These are phyloP conservation scores for Limonius californicus DNA, from an alignment of 1,140 invertebrate genomes.

Conservation along the genomic window DNA sequence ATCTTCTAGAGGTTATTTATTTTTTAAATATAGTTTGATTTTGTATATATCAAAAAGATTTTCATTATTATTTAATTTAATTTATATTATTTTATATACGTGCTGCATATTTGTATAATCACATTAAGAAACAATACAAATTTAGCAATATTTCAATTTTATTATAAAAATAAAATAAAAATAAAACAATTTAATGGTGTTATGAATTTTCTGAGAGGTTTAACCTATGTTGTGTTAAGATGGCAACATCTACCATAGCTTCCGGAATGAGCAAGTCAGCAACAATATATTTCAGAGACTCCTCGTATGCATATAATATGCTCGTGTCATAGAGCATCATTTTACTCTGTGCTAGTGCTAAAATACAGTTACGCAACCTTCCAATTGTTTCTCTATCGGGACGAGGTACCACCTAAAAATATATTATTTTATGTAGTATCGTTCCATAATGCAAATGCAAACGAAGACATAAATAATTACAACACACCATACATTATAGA, in stretches of 20 bases:
- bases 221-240: constrained; percentile 64
- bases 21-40: constrained; percentile 29
- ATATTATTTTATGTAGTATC: constrained; percentile 15
- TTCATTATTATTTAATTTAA: background rate
- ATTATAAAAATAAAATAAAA: background rate
- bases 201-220: constrained; percentile 37
- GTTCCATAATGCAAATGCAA: no score
- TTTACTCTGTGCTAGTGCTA: constrained; percentile 77
- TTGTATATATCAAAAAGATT: constrained; percentile 25
- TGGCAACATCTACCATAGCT: constrained; percentile 72
- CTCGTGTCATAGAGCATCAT: constrained; percentile 91
- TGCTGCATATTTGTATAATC: background rate
- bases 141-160: background rate
- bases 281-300: constrained; percentile 77
- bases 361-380: constrained; percentile 84
- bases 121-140: background rate
- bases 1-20: constrained; percentile 26
- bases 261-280: constrained; percentile 78
- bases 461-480: no score
- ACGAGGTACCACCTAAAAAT: constrained; percentile 61
- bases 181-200: constrained; percentile 8
- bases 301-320: constrained; percentile 87
- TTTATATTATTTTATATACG: background rate
- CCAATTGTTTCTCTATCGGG: constrained; percentile 79
- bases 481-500: no score